Evolutionary conservation across 2,888 invertebrate genomes (phyloP).

Genomic region (Papilio elwesi): DNA sequence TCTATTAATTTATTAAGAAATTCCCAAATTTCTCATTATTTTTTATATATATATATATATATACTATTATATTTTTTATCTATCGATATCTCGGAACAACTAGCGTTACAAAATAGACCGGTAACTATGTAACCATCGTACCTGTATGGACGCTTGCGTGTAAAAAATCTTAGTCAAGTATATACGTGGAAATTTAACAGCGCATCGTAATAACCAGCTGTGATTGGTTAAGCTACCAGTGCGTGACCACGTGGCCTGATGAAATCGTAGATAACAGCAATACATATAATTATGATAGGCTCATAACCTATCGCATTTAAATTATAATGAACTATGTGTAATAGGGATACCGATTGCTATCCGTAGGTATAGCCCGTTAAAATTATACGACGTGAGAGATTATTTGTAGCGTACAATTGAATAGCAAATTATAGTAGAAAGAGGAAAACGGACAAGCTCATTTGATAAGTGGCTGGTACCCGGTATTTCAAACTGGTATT

Average conservation of each 20-base stretch:
- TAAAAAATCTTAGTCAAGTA: background rate
- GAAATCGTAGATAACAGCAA: background rate
- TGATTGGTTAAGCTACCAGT: background rate
- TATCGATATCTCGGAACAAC: background rate
- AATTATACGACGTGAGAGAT: too few species aligned
- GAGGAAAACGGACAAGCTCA: too few species aligned
- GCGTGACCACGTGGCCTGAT: constrained; percentile 1
- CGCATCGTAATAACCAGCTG: background rate
- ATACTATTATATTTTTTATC: background rate
- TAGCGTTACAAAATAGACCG: background rate
- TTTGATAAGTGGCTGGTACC: too few species aligned
- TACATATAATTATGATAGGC: background rate
- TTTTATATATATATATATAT: too few species aligned
- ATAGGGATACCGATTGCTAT: too few species aligned
- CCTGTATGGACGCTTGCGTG: background rate
- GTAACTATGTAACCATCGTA: background rate
- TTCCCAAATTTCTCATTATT: too few species aligned
- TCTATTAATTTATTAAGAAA: too few species aligned
- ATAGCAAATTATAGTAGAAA: too few species aligned
- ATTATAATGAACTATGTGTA: too few species aligned
- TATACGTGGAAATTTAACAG: background rate
- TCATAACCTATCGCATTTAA: background rate
- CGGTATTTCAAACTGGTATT: too few species aligned
- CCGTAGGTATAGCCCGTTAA: too few species aligned
- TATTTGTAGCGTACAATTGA: too few species aligned